phyloP scores from a whole-genome alignment of 2,888 invertebrate species.

The Apodemia duryi region DNA sequence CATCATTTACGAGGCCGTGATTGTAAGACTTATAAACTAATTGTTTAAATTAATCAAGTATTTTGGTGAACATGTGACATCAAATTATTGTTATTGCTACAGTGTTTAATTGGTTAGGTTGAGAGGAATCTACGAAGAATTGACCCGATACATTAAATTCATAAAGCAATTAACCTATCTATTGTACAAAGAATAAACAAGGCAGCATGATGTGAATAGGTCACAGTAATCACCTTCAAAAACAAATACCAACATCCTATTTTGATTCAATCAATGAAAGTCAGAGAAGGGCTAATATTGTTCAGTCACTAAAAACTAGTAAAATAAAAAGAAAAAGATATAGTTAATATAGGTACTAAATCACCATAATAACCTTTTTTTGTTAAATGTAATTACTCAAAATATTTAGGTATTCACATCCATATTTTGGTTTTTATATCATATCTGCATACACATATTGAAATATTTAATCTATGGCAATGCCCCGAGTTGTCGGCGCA shows the following conservation, averaged over 20 bases:
- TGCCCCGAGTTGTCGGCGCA: slow-evolving; percentile 55
- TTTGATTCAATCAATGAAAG: too few species aligned
- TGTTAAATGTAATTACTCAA: not conserved
- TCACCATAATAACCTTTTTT: not conserved
- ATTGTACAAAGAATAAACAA: slow-evolving; percentile 4
- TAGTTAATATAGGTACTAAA: too few species aligned
- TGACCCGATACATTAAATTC: slow-evolving; percentile 9
- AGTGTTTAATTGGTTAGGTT: slow-evolving; percentile 11
- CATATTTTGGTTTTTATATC: slow-evolving; percentile 4
- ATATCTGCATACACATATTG: slow-evolving; percentile 18
- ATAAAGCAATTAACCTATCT: slow-evolving; percentile 13
- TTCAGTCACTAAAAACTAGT: too few species aligned
- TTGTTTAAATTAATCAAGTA: slow-evolving; percentile 13
- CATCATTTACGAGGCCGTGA: slow-evolving; percentile 14
- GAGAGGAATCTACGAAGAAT: not conserved
- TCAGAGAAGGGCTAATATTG: too few species aligned
- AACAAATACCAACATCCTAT: not conserved
- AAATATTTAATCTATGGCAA: slow-evolving; percentile 39
- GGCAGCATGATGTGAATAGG: not conserved
- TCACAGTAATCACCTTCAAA: not conserved
- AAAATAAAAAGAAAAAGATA: too few species aligned
- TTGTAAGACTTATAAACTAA: slow-evolving; percentile 9
- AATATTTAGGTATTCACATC: not conserved
- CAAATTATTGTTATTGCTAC: slow-evolving; percentile 14
- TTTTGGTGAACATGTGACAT: slow-evolving; percentile 12